These are phyloP conservation scores for Ailuropoda melanoleuca DNA, from an alignment of 2,113 vertebrate genomes.

Conservation along the genomic window DNA sequence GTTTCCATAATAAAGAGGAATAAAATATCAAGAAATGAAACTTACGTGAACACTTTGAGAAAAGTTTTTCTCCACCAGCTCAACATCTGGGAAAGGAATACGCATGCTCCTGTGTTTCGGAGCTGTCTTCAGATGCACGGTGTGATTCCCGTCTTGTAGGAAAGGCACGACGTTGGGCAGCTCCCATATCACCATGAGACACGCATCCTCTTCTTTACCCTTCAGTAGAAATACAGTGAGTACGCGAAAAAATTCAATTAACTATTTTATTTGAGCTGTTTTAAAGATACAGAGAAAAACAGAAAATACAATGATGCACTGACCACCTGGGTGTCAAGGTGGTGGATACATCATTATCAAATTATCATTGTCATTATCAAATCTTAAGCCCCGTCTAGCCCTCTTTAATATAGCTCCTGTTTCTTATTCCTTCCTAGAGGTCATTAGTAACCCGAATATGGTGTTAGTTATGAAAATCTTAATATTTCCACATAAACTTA, in stretches of 20 bases:
- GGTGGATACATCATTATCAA: no score
- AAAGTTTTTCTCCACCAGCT: constrained; percentile 35
- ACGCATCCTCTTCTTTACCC: constrained; percentile 74
- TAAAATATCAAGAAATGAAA: neutral
- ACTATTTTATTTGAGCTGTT: neutral
- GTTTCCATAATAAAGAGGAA: neutral
- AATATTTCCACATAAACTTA: neutral
- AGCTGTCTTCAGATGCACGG: constrained; percentile 62
- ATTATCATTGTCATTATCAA: neutral
- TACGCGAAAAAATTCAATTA: neutral
- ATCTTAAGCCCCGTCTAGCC: neutral
- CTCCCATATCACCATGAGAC: constrained; percentile 76
- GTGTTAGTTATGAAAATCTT: neutral
- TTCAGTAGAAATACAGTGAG: constrained; percentile 38
- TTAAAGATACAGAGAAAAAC: neutral
- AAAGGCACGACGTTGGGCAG: constrained; percentile 75
- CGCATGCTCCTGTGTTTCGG: neutral
- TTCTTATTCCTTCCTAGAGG: neutral
- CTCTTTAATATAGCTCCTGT: neutral
- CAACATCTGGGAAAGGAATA: constrained; percentile 76
- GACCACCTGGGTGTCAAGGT: neutral
- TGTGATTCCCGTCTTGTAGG: constrained; percentile 44
- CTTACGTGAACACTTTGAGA: constrained; percentile 45
- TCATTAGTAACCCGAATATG: neutral
- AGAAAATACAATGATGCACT: neutral